Conservation (phyloP, 2,797 vertebrate genomes). For the Melanotaenia parkinsoni region DNA sequence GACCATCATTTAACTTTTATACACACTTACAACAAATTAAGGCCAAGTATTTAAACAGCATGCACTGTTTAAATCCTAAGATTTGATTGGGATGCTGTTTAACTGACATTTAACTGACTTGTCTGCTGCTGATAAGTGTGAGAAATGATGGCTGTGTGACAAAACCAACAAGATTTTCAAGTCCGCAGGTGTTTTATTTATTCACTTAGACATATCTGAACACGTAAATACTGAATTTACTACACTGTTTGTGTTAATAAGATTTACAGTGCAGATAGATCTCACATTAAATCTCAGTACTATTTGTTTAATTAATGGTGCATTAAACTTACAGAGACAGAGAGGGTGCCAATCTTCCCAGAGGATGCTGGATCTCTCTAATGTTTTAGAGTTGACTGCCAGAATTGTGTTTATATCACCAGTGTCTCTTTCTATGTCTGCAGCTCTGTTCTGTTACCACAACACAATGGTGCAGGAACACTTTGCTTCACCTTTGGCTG, state of each 20-base stretch:
- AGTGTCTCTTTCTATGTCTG: slow-evolving; percentile 42
- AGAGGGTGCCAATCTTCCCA: background rate
- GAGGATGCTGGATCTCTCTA: background rate
- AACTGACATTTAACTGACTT: slow-evolving; percentile 2
- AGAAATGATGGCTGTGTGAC: background rate
- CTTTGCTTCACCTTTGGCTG: slow-evolving; percentile 59
- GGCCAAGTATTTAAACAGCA: too few species aligned
- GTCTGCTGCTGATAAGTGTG: background rate
- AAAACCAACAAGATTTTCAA: background rate
- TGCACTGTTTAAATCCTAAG: too few species aligned
- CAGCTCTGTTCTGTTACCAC: slow-evolving; percentile 53
- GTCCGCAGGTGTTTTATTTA: background rate
- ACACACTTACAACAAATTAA: too few species aligned
- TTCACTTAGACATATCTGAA: background rate
- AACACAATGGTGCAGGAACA: slow-evolving; percentile 32
- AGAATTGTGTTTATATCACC: slow-evolving; percentile 42
- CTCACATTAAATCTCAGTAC: background rate
- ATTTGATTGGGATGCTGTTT: too few species aligned
- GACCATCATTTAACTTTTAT: too few species aligned
- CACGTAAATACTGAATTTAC: background rate
- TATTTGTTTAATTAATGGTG: background rate
- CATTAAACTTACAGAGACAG: background rate
- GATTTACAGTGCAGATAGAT: background rate
- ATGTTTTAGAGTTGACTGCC: slow-evolving; percentile 36
- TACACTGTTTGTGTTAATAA: background rate